phyloP scores from a whole-genome alignment of 1,140 invertebrate genomes.

The Aphelenchoides fujianensis region DNA sequence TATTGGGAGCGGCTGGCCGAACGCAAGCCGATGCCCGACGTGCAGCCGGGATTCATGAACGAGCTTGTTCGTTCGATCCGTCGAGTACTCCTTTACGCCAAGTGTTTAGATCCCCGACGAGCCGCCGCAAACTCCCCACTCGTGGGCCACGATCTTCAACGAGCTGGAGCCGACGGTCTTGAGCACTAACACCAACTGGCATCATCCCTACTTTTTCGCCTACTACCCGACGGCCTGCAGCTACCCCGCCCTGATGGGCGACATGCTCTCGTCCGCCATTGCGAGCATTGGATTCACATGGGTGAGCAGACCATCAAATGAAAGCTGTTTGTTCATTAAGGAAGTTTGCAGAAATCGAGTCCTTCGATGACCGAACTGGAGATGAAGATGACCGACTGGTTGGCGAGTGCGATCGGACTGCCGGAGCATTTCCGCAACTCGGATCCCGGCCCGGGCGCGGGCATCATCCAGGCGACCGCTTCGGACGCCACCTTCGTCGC shows the following conservation, averaged over 20 bases:
- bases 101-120: conserved; percentile 62
- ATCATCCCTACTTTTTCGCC: conserved; percentile 86
- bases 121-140: conserved; percentile 63
- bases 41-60: conserved; percentile 68
- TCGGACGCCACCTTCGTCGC: conserved; percentile 83
- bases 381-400: conserved; percentile 88
- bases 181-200: conserved; percentile 81
- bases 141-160: conserved; percentile 65
- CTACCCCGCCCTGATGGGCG: conserved; percentile 81
- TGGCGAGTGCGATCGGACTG: conserved; percentile 79
- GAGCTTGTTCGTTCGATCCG: no score
- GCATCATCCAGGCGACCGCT: conserved; percentile 84
- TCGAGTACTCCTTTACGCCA: no score
- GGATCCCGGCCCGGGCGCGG: conserved; percentile 76
- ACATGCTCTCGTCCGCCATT: conserved; percentile 78
- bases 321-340: no score
- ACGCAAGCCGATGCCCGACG: conserved; percentile 67
- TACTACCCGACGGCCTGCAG: conserved; percentile 93
- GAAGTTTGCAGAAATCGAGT: conserved; percentile 74
- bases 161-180: conserved; percentile 69
- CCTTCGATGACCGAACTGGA: conserved; percentile 92
- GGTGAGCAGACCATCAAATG: conserved; percentile 71
- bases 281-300: conserved; percentile 85
- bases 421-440: conserved; percentile 75
- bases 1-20: conserved; percentile 73